These are phyloP conservation scores for Hemicentrotus pulcherrimus DNA, from an alignment of 35 echinoderm and acorn worm genomes.

Conservation along the genomic window DNA sequence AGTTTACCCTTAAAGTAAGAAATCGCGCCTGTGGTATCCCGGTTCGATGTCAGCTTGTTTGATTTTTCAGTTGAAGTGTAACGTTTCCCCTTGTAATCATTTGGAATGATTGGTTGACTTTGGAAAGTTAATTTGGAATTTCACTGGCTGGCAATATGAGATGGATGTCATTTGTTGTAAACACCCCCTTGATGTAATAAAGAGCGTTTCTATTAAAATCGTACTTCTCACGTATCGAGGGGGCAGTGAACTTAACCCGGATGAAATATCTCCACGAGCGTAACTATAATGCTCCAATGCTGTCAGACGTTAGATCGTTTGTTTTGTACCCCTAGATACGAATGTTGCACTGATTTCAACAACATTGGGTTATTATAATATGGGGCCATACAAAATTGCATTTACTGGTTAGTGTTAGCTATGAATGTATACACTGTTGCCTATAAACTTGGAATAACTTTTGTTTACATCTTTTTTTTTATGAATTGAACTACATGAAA, in stretches of 20 bases:
- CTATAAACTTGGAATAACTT: too few relatives aligned
- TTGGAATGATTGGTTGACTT: slow-evolving; percentile 11
- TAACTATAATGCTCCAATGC: background rate
- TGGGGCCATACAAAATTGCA: too few relatives aligned
- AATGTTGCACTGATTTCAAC: background rate
- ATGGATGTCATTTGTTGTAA: slow-evolving; percentile 13
- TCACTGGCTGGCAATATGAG: background rate
- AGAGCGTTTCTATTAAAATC: background rate
- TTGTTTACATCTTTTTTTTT: too few relatives aligned
- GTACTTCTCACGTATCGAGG: background rate
- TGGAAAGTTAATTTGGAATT: background rate
- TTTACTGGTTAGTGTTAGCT: too few relatives aligned
- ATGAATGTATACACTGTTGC: too few relatives aligned
- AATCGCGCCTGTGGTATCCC: background rate
- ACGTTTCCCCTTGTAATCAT: background rate
- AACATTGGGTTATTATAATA: background rate
- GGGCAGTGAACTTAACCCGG: background rate
- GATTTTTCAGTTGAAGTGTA: background rate
- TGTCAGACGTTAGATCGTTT: background rate
- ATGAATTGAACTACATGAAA: too few relatives aligned
- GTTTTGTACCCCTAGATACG: background rate
- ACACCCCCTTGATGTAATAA: slow-evolving; percentile 7
- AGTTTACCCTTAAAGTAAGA: background rate
- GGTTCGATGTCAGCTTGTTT: background rate
- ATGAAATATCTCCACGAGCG: background rate